Conservation (phyloP, 2,797 vertebrate genomes). For the Stomatorhinus walkeri region DNA sequence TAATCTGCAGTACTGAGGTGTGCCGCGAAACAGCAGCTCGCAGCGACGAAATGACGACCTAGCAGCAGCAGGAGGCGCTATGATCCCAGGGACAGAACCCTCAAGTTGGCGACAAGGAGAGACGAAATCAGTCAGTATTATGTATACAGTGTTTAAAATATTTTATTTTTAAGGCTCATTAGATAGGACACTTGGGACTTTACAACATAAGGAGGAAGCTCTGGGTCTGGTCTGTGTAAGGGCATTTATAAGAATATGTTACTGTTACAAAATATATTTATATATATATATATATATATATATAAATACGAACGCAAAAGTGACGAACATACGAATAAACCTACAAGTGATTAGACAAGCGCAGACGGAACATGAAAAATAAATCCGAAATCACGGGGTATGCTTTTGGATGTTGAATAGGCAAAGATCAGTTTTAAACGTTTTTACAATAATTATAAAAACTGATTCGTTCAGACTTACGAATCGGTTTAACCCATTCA, state of each 20-base stretch:
- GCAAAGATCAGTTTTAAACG: no score
- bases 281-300: not conserved
- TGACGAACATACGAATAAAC: no score
- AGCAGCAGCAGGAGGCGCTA: slow-evolving; percentile 25
- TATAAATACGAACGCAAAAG: no score
- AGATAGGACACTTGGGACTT: no score
- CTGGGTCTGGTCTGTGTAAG: not conserved
- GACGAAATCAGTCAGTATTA: slow-evolving; percentile 46
- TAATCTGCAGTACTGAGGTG: not conserved
- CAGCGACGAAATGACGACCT: slow-evolving; percentile 24
- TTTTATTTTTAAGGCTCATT: not conserved
- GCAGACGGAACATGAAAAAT: no score
- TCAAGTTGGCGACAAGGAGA: slow-evolving; percentile 52
- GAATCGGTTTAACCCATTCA: no score
- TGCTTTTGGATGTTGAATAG: no score
- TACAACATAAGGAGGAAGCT: not conserved
- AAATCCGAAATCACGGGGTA: no score
- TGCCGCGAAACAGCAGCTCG: not conserved
- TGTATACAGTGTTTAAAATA: not conserved
- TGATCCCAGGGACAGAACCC: slow-evolving; percentile 44
- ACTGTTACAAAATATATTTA: not conserved
- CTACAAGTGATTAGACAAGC: no score
- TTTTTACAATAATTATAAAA: no score
- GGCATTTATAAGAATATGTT: not conserved
- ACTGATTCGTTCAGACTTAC: no score